Evolutionary conservation across 1,140 invertebrate genomes (phyloP).

Genomic region (Vollenhovia emeryi): DNA sequence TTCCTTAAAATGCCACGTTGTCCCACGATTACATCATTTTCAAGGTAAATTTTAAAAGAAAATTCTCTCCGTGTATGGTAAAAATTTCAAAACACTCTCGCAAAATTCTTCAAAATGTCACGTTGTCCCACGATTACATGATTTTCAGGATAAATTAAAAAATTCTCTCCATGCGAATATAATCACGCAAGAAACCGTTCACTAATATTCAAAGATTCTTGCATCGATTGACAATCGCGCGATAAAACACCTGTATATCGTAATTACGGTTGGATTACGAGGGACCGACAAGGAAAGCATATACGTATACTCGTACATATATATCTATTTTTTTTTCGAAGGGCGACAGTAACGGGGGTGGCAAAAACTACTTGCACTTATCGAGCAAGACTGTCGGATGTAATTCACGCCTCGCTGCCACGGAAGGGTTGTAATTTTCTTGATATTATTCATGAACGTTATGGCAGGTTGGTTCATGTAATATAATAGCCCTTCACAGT

Average conservation of each 20-base stretch:
- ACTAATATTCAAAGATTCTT: not conserved
- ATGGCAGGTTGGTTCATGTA: constrained; percentile 48
- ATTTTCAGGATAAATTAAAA: too few relatives aligned
- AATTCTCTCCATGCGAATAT: too few relatives aligned
- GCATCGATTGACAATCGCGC: not conserved
- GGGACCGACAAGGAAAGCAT: not conserved
- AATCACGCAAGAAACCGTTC: not conserved
- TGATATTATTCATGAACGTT: constrained; percentile 56
- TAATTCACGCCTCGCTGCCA: constrained; percentile 50
- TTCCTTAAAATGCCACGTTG: too few relatives aligned
- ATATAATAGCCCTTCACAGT: constrained; percentile 33
- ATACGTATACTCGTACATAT: not conserved
- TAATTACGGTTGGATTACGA: constrained; percentile 21
- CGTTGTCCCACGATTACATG: too few relatives aligned
- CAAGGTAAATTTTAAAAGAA: too few relatives aligned
- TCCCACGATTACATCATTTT: too few relatives aligned
- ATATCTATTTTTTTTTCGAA: constrained; percentile 3
- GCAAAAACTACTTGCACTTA: constrained; percentile 53
- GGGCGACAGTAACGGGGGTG: not conserved
- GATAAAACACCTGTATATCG: not conserved
- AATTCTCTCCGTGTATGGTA: too few relatives aligned
- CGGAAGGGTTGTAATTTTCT: constrained; percentile 57
- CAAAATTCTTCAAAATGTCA: too few relatives aligned
- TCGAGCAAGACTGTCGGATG: constrained; percentile 51
- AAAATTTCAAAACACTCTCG: too few relatives aligned